phyloP scores from a whole-genome alignment of 2,797 vertebrate species.

The Cuniculus paca region DNA sequence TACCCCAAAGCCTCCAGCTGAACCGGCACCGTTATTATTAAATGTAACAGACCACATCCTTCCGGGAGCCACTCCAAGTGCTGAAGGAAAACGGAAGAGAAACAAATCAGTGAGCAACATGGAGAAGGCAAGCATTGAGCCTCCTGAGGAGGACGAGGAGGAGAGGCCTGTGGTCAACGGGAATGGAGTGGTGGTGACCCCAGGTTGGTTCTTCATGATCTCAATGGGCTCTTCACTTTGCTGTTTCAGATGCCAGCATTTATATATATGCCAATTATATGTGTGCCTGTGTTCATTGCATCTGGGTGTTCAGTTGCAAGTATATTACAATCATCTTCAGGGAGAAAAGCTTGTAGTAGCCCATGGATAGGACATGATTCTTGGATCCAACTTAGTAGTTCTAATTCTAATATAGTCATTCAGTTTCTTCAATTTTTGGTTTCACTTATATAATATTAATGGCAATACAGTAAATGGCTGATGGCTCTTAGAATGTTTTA shows the following conservation, averaged over 20 bases:
- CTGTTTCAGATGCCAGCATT: not conserved
- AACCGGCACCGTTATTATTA: constrained; percentile 95
- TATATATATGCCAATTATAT: not conserved
- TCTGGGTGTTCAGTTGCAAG: not conserved
- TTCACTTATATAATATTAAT: constrained; percentile 6
- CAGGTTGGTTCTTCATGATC: constrained; percentile 91
- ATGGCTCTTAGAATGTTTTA: constrained; percentile 7
- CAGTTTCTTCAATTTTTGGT: not conserved
- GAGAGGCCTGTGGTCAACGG: constrained; percentile 96
- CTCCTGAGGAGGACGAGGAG: constrained; percentile 97
- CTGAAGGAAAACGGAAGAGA: constrained; percentile 97
- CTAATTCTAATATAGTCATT: not conserved
- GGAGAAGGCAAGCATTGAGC: constrained; percentile 97
- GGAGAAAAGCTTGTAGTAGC: not conserved
- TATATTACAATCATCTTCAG: not conserved
- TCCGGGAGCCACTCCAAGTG: constrained; percentile 96
- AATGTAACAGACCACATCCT: constrained; percentile 98
- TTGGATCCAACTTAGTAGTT: not conserved
- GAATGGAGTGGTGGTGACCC: constrained; percentile 94
- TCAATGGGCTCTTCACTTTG: too few relatives aligned
- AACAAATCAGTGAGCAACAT: constrained; percentile 99
- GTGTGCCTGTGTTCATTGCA: too few relatives aligned
- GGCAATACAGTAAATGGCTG: not conserved
- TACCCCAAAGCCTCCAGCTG: constrained; percentile 97
- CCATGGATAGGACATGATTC: not conserved